Conservation (phyloP, 1,140 invertebrate genomes). For the Listronotus oregonensis region DNA sequence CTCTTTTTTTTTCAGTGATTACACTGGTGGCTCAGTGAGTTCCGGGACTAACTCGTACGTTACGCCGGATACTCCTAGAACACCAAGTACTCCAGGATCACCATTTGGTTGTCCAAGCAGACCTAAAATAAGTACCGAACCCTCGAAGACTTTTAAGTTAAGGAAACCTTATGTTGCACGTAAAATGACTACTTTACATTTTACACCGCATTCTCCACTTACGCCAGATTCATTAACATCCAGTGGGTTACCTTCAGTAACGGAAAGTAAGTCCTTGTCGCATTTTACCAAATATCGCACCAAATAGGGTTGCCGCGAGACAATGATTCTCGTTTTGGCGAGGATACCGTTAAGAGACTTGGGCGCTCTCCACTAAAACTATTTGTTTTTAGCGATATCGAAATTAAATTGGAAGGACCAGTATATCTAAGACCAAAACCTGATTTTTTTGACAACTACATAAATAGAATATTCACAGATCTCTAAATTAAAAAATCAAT, state of each 20-base stretch:
- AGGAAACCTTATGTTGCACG: background rate
- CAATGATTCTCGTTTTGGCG: too few relatives aligned
- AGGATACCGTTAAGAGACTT: too few relatives aligned
- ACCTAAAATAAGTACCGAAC: slow-evolving; percentile 2
- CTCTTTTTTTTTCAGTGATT: slow-evolving; percentile 20
- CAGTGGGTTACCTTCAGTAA: slow-evolving; percentile 46
- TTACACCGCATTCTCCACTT: slow-evolving; percentile 22
- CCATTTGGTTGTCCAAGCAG: background rate
- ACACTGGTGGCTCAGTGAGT: slow-evolving; percentile 5
- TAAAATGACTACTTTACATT: background rate
- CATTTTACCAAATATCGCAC: too few relatives aligned
- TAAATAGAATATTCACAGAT: too few relatives aligned
- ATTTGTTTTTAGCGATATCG: too few relatives aligned
- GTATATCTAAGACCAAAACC: too few relatives aligned
- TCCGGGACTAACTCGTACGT: slow-evolving; percentile 33
- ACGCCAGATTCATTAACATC: slow-evolving; percentile 37
- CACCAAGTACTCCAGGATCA: slow-evolving; percentile 18
- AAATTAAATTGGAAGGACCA: too few relatives aligned
- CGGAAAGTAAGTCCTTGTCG: slow-evolving; percentile 51
- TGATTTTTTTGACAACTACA: too few relatives aligned
- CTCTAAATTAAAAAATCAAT: too few relatives aligned
- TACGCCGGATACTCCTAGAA: slow-evolving; percentile 24
- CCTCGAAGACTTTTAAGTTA: slow-evolving; percentile 1
- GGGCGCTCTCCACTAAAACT: too few relatives aligned
- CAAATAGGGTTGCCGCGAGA: too few relatives aligned